Conservation (phyloP, 2,888 invertebrate genomes). For the Cosmorhoe ocellata region DNA sequence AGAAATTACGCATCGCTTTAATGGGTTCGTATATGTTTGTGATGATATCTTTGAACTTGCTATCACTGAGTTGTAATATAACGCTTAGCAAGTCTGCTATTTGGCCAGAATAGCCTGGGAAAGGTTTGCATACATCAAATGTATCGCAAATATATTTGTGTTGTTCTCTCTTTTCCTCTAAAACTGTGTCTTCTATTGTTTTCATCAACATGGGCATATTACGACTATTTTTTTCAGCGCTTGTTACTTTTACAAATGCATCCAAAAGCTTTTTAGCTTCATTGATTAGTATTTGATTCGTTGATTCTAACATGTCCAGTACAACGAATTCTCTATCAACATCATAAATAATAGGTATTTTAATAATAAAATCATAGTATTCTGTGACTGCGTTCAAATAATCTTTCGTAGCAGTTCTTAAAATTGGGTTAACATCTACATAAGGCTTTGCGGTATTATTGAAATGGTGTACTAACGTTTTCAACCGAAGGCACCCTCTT, state of each 20-base stretch:
- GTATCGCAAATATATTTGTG: constrained; percentile 40
- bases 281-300: constrained; percentile 10
- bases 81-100: constrained; percentile 41
- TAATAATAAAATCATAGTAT: constrained; percentile 13
- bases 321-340: constrained; percentile 16
- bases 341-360: background rate
- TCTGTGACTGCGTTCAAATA: constrained; percentile 7
- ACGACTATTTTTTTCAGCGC: background rate
- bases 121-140: constrained; percentile 42
- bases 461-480: constrained; percentile 12
- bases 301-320: constrained; percentile 22
- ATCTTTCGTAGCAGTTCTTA: constrained; percentile 2
- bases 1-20: constrained; percentile 25
- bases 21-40: constrained; percentile 23
- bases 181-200: constrained; percentile 4
- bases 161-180: constrained; percentile 26
- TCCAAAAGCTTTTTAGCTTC: constrained; percentile 6
- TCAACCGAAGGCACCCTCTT: constrained; percentile 10
- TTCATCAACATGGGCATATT: background rate
- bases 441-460: constrained; percentile 7
- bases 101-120: constrained; percentile 48
- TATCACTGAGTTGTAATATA: constrained; percentile 39
- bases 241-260: background rate
- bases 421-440: constrained; percentile 1
- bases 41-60: constrained; percentile 33